Evolutionary conservation across 2,888 invertebrate species (phyloP).

Genomic region (Campoplex capitator): DNA sequence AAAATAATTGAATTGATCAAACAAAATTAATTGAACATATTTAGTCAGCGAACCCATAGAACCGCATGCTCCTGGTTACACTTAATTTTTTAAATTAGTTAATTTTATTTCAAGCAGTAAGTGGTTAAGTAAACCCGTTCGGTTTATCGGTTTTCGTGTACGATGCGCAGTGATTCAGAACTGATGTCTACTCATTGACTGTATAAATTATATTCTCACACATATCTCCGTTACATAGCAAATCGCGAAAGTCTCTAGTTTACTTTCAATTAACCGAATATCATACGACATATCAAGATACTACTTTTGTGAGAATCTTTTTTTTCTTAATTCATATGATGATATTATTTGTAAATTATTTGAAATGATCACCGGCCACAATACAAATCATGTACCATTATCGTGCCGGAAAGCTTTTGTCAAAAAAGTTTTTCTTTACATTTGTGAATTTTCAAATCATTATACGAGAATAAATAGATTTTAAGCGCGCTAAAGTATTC

Average conservation of each 20-base stretch:
- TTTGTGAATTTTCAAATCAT: background rate
- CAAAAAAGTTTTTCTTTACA: background rate
- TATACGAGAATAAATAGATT: background rate
- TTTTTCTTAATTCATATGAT: too few species aligned
- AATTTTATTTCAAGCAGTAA: background rate
- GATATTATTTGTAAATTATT: too few species aligned
- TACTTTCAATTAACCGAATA: background rate
- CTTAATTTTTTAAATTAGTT: background rate
- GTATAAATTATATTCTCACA: background rate
- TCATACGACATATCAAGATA: background rate
- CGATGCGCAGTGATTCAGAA: background rate
- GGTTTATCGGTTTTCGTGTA: background rate
- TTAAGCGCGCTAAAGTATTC: background rate
- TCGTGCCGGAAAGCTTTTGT: background rate
- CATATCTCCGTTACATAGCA: background rate
- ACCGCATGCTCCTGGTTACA: background rate
- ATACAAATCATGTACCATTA: background rate
- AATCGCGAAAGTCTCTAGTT: background rate
- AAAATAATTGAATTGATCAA: background rate
- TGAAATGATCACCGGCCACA: too few species aligned
- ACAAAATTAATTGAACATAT: background rate
- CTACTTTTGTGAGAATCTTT: background rate
- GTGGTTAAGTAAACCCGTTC: background rate
- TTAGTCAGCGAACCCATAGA: background rate
- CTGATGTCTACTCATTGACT: background rate